These are phyloP conservation scores for Archaeoteleia sp. DNA, from an alignment of 2,888 invertebrate species.

Conservation along the genomic window DNA sequence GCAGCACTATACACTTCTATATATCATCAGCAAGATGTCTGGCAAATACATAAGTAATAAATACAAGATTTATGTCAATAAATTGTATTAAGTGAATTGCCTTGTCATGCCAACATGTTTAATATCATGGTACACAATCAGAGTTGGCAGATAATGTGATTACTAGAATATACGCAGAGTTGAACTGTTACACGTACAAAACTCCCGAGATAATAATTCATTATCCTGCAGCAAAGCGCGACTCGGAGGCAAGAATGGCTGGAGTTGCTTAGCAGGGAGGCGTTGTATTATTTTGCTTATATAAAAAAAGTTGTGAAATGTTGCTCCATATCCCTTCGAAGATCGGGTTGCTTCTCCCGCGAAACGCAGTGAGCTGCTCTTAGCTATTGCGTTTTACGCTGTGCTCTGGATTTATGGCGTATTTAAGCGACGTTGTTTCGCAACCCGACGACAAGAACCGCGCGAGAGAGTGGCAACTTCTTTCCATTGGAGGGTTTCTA, in stretches of 20 bases:
- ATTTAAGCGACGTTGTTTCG: slow-evolving; percentile 50
- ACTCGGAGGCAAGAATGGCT: neutral
- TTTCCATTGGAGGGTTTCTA: slow-evolving; percentile 51
- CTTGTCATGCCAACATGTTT: no score
- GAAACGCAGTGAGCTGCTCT: slow-evolving; percentile 38
- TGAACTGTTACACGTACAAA: neutral
- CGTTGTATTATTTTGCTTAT: slow-evolving; percentile 5
- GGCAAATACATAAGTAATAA: no score
- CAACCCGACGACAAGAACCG: slow-evolving; percentile 51
- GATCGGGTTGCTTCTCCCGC: slow-evolving; percentile 33
- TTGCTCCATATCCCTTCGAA: slow-evolving; percentile 16
- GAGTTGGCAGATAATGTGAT: no score
- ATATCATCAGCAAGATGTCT: no score
- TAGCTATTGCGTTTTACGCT: slow-evolving; percentile 41
- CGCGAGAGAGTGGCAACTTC: slow-evolving; percentile 54
- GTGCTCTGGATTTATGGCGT: slow-evolving; percentile 35
- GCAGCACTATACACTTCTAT: no score
- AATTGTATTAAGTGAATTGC: no score
- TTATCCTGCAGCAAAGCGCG: neutral
- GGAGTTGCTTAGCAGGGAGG: neutral
- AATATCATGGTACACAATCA: no score
- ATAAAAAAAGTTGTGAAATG: slow-evolving; percentile 12
- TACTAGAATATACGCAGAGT: no score
- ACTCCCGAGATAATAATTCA: neutral
- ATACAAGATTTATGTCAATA: no score